These are phyloP conservation scores for Hylaea fasciaria DNA, from an alignment of 2,888 invertebrate genomes.

Conservation along the genomic window DNA sequence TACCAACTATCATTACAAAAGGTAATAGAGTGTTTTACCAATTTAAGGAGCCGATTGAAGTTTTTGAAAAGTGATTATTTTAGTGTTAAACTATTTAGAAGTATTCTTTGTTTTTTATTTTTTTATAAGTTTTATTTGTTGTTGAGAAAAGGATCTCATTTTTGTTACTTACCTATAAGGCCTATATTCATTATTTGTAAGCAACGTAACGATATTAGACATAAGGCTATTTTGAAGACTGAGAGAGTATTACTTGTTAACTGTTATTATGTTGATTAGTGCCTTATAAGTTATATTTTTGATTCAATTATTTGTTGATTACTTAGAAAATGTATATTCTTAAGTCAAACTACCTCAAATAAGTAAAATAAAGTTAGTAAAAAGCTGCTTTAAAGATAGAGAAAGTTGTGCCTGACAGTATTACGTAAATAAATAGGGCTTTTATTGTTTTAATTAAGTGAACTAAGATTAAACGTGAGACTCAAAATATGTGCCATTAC, in stretches of 20 bases:
- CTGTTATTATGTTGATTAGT: background rate
- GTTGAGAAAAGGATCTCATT: constrained; percentile 8
- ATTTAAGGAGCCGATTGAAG: constrained; percentile 31
- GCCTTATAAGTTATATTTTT: too few relatives aligned
- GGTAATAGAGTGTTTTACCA: constrained; percentile 36
- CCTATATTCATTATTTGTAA: constrained; percentile 4
- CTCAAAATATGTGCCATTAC: constrained; percentile 3
- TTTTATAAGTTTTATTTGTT: constrained; percentile 4
- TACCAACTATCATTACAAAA: constrained; percentile 36
- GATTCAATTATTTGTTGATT: background rate
- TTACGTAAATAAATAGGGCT: too few relatives aligned
- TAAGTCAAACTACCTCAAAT: constrained; percentile 9
- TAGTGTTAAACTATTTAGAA: constrained; percentile 5
- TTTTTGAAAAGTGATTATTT: constrained; percentile 24
- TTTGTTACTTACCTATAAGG: constrained; percentile 4
- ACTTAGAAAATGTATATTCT: background rate
- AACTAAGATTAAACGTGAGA: constrained; percentile 5
- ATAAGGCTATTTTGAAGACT: constrained; percentile 8
- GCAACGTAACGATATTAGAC: constrained; percentile 4
- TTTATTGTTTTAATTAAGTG: constrained; percentile 11
- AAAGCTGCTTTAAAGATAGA: constrained; percentile 8
- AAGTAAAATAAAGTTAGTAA: constrained; percentile 9
- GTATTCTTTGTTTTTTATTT: background rate
- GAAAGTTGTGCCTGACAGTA: constrained; percentile 3
- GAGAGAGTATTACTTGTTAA: constrained; percentile 3